These are phyloP conservation scores for Acronicta psi DNA, from an alignment of 2,888 invertebrate genomes.

Conservation along the genomic window DNA sequence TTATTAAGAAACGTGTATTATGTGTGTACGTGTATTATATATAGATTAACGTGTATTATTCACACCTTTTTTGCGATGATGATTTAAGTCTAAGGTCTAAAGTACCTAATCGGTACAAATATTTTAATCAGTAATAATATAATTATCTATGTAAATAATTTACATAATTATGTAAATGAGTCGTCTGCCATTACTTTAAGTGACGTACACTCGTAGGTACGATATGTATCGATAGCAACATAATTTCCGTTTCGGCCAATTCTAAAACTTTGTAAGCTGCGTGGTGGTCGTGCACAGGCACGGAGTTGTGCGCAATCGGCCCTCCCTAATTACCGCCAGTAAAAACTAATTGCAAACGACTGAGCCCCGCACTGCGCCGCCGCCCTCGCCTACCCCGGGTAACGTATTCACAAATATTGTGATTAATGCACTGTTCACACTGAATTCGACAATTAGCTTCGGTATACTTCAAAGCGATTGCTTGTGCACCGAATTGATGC, in stretches of 20 bases:
- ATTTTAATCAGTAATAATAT: too few relatives aligned
- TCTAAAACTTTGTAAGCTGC: conserved; percentile 60
- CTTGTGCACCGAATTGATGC: conserved; percentile 17
- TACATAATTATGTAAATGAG: too few relatives aligned
- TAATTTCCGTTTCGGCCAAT: conserved; percentile 18
- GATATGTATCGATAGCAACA: neutral
- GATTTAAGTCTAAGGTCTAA: too few relatives aligned
- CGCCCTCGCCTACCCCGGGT: conserved; percentile 22
- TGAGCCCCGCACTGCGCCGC: conserved; percentile 54
- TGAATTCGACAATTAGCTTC: conserved; percentile 45
- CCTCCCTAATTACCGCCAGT: conserved; percentile 82
- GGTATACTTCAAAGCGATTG: conserved; percentile 29
- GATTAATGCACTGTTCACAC: conserved; percentile 57
- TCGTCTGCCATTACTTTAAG: too few relatives aligned
- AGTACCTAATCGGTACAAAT: too few relatives aligned
- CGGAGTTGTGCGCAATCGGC: conserved; percentile 78
- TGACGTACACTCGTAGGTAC: too few relatives aligned
- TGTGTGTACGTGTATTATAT: too few relatives aligned
- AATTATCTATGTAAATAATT: too few relatives aligned
- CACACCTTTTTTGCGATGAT: too few relatives aligned
- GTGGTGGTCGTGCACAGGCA: conserved; percentile 58
- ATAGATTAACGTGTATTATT: too few relatives aligned
- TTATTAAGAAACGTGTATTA: too few relatives aligned
- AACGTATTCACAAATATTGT: conserved; percentile 59
- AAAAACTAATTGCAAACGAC: conserved; percentile 84